phyloP scores from a whole-genome alignment of 2,888 invertebrate genomes.

The Mesorhabditis spiculigera region DNA sequence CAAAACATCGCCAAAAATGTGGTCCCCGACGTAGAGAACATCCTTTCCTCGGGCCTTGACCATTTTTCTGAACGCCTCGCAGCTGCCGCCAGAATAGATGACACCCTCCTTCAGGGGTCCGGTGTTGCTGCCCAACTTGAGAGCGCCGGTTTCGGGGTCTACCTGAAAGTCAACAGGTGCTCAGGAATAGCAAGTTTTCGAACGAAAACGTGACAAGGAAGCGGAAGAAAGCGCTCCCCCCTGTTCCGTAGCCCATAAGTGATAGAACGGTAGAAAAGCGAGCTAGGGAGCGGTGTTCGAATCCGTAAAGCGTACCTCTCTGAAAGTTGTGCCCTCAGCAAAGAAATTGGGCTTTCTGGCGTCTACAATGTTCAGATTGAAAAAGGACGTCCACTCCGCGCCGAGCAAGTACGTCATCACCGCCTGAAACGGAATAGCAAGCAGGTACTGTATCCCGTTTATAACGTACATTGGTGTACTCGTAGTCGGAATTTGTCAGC shows the following conservation, averaged over 20 bases:
- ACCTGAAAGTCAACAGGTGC: constrained; percentile 12
- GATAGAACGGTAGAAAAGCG: too few species aligned
- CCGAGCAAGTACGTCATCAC: constrained; percentile 87
- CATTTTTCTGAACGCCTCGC: constrained; percentile 90
- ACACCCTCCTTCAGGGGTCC: constrained; percentile 76
- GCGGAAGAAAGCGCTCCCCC: too few species aligned
- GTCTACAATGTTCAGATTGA: constrained; percentile 94
- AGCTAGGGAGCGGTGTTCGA: too few species aligned
- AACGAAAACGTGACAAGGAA: too few species aligned
- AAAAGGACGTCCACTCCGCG: constrained; percentile 84
- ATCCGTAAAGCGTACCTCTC: constrained; percentile 33
- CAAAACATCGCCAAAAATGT: constrained; percentile 96
- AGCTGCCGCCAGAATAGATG: constrained; percentile 74
- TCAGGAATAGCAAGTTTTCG: too few species aligned
- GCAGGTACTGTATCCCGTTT: constrained; percentile 4
- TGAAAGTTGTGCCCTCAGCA: constrained; percentile 80
- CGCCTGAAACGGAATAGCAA: constrained; percentile 62
- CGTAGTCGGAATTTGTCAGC: constrained; percentile 92
- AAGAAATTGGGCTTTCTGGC: constrained; percentile 95
- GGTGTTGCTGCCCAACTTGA: constrained; percentile 87
- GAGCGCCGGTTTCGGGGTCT: constrained; percentile 71
- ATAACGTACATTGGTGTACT: constrained; percentile 76
- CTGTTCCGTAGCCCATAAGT: too few species aligned
- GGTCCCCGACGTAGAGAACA: constrained; percentile 94
- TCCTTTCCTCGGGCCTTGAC: constrained; percentile 96